Evolutionary conservation across 2,113 vertebrate genomes (phyloP), one percentile per base, ranked within the genome.

Genomic region (Engraulis encrasicolus): DNA sequence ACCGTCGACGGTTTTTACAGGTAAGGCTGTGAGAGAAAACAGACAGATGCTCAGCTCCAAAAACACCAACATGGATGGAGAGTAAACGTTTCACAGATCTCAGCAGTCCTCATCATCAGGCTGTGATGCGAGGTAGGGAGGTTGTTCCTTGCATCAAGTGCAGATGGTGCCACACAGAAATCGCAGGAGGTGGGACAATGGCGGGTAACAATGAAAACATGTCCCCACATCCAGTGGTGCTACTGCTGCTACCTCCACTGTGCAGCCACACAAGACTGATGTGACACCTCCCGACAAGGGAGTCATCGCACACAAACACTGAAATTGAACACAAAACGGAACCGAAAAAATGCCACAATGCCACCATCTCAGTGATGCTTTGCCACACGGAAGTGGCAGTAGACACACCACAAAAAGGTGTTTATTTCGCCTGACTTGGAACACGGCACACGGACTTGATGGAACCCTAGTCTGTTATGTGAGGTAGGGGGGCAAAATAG

Each of bases 21-120:
- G 81, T 58, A 27, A 50, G 78, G 23, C 0, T 78, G 74, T 23
- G 31, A 78, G 85, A 38, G 71, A 19, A 83, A 85, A 50, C 7
- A 52, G 80, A 81, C 66, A 78, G 80, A 84, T 88, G 78, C 82
- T 82, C 78, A 50, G 38, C 61, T 74, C 49, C 17, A 48, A 66
- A n/a, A 85, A 86, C 80, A 82, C 79, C 83, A 79, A 77, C 81
- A 74, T 52, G 85, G 66, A 79, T 83, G 58, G 71, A 81, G 84
- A 58, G 78, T 84, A 88, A 90, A 90, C 86, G 83, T 89, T 90
- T 85, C 40, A 84, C 66, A 78, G 86, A 48, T 83, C 74, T 83
- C 78, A 49, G 45, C 74, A 9, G 78, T 83, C 23, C 37, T 20
- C 20, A 74, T 20, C 20, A 74, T 83, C 50, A 83, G 85, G 82